These are phyloP conservation scores for Caretta caretta DNA, from an alignment of 2,113 vertebrate genomes.

Conservation along the genomic window DNA sequence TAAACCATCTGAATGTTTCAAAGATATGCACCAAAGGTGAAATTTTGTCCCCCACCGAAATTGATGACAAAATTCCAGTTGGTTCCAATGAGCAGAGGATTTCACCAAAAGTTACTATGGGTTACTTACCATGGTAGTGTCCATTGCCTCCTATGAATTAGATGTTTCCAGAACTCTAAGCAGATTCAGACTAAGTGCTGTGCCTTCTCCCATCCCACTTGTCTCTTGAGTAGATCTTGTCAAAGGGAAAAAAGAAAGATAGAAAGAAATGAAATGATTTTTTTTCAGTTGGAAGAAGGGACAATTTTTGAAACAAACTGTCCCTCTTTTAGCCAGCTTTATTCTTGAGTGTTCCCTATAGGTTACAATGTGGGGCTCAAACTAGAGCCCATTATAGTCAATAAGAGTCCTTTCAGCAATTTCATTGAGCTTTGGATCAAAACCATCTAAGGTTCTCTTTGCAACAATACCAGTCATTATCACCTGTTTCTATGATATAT, in stretches of 20 bases:
- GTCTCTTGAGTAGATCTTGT: background rate
- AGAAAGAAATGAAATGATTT: background rate
- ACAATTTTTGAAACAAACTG: background rate
- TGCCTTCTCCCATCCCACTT: background rate
- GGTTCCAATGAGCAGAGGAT: background rate
- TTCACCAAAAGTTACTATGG: background rate
- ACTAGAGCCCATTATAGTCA: background rate
- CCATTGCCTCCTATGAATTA: background rate
- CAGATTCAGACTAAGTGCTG: background rate
- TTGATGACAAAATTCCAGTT: background rate
- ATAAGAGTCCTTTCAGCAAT: background rate
- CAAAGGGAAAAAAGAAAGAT: background rate
- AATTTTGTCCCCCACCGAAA: background rate
- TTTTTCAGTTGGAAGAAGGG: background rate
- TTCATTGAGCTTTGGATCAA: background rate
- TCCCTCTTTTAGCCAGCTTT: background rate
- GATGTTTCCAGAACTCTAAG: background rate
- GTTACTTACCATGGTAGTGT: background rate
- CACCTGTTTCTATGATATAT: background rate
- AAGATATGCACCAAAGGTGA: background rate
- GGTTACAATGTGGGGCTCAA: background rate
- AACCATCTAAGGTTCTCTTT: background rate
- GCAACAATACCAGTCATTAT: background rate
- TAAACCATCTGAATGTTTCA: background rate
- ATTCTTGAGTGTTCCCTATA: background rate